Conservation (phyloP, 1,140 invertebrate species). For the Phymastichus coffea region DNA sequence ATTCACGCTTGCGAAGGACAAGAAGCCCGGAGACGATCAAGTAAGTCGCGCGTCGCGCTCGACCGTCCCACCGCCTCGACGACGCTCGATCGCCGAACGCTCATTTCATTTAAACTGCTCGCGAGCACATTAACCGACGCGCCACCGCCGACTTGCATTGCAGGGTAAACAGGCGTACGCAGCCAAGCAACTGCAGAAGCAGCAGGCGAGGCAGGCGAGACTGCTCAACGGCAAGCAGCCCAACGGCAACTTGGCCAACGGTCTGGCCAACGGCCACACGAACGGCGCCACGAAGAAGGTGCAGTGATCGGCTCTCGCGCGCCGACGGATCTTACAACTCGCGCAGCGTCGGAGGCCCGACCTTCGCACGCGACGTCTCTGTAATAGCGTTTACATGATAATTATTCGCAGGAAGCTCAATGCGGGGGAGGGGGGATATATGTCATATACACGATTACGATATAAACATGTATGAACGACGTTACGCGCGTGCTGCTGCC, state of each 20-base stretch:
- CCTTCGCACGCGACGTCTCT: not conserved
- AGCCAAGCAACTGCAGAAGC: slow-evolving; percentile 39
- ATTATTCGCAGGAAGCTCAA: no score
- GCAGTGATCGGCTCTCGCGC: slow-evolving; percentile 35
- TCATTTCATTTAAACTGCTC: no score
- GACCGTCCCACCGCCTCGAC: no score
- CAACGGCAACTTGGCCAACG: slow-evolving; percentile 7
- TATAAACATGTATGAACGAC: slow-evolving; percentile 5
- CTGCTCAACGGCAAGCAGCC: slow-evolving; percentile 5
- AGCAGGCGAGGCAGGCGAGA: slow-evolving; percentile 6
- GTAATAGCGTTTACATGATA: no score
- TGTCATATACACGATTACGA: no score
- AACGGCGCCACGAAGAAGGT: slow-evolving; percentile 45
- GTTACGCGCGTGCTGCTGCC: not conserved
- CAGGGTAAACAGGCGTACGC: slow-evolving; percentile 52
- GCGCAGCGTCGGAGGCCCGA: not conserved
- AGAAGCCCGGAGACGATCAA: no score
- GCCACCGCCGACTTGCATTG: slow-evolving; percentile 23
- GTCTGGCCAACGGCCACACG: slow-evolving; percentile 37
- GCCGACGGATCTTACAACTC: not conserved
- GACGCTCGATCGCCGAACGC: no score
- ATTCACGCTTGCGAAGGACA: no score
- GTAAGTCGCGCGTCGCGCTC: no score
- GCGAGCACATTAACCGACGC: no score
- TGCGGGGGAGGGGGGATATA: no score